Evolutionary conservation across 2,797 vertebrate genomes (phyloP), one percentile per base, ranked within the genome.

Genomic region (Muscicapa comitata): DNA sequence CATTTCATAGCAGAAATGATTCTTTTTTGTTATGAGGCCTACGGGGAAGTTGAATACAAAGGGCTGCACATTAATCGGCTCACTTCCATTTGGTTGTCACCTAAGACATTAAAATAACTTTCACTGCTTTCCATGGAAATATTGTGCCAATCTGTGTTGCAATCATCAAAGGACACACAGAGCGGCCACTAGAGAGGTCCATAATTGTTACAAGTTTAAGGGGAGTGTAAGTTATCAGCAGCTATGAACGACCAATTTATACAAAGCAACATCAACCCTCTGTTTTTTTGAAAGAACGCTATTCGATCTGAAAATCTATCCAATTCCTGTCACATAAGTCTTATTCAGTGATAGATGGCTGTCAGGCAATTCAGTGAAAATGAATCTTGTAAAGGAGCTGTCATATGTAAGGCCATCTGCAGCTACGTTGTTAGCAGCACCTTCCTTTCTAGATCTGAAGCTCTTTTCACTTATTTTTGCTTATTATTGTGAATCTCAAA

Each of bases 281-380:
- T 42, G 38, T 26, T 45, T 85, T 84, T 86, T 31, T 48, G 37
- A 91, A 92, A 73, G 48, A 88, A 81, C 48, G 14, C 17, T 5
- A n/a, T 73, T 53, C 28, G 11, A 82, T 93, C 78, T 73, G 67
- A 93, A 93, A 91, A 92, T 87, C 28, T 81, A 84, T 92, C 70
- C 59, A 73, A 2, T 82, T 87, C 57, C 38, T 94, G 88, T 87
- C 93, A 87, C 26, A 45, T 91, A 87, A 89, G 91, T 79, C 74
- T 74, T 62, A 92, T 89, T 82, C 89, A 85, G 59, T 93, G 93
- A 94, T 87, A 92, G 93, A 92, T 79, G 68, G 53, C 86, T 96
- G 74, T 89, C 91, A 95, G 78, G 48, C 45, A 89, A 63, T 71
- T 82, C 37, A 67, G 43, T 57, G 55, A 75, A 84, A 95, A 92